Evolutionary conservation across 2,888 invertebrate species (phyloP).

Genomic region (Chrysomela aeneicollis): DNA sequence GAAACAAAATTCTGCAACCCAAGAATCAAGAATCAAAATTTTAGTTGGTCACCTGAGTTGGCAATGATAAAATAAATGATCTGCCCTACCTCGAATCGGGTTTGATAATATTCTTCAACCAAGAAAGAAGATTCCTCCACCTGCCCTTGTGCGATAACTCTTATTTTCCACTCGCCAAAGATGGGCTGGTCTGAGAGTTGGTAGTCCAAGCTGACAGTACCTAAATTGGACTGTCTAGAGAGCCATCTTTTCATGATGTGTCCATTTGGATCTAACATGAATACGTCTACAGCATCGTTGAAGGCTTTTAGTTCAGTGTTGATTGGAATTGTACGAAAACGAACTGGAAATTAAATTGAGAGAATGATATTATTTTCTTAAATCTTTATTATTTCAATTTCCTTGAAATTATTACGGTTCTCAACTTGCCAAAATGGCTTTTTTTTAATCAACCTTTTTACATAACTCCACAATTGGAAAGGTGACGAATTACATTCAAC

Average conservation of each 20-base stretch:
- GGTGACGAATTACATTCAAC: too few relatives aligned
- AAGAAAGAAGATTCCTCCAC: constrained; percentile 84
- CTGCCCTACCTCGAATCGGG: constrained; percentile 85
- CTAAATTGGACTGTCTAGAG: constrained; percentile 90
- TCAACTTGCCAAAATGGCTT: too few relatives aligned
- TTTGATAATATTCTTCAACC: constrained; percentile 96
- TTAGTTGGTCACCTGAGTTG: too few relatives aligned
- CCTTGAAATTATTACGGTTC: too few relatives aligned
- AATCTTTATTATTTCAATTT: too few relatives aligned
- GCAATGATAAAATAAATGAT: too few relatives aligned
- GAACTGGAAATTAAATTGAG: constrained; percentile 65
- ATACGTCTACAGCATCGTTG: constrained; percentile 90
- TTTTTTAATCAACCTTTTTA: too few relatives aligned
- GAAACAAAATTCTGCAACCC: too few relatives aligned
- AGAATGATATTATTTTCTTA: too few relatives aligned
- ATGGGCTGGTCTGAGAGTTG: constrained; percentile 90
- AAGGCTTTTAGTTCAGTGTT: constrained; percentile 91
- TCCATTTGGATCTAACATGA: constrained; percentile 87
- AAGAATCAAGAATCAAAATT: too few relatives aligned
- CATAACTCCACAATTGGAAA: too few relatives aligned
- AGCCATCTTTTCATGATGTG: constrained; percentile 93
- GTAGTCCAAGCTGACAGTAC: constrained; percentile 92
- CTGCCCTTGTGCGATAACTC: constrained; percentile 88
- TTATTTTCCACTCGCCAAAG: constrained; percentile 91
- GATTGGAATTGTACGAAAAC: constrained; percentile 91